Conservation (phyloP, 92 coral and sea anemone genomes). For the Epizoanthus illoricatus region DNA sequence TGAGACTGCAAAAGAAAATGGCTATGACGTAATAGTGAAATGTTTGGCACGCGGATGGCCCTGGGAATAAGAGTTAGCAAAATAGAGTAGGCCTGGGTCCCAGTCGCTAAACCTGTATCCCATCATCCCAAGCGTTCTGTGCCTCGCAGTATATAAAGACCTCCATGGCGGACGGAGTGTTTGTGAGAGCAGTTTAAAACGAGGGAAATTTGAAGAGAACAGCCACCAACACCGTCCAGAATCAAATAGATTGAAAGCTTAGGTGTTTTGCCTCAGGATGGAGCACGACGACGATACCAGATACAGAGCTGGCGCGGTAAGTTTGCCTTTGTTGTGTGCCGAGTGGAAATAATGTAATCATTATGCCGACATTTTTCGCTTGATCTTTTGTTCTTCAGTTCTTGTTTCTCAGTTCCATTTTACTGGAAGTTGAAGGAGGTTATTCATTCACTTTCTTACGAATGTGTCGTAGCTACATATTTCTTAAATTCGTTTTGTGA, state of each 20-base stretch:
- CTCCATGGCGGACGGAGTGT: slow-evolving; percentile 17
- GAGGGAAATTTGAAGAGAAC: slow-evolving; percentile 25
- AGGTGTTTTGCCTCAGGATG: slow-evolving; percentile 17
- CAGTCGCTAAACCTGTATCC: slow-evolving; percentile 5
- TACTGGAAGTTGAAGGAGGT: neutral
- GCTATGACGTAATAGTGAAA: too few species aligned
- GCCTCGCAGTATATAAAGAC: slow-evolving; percentile 35
- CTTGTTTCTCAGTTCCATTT: neutral
- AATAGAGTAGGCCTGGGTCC: slow-evolving; percentile 30
- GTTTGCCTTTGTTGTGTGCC: neutral
- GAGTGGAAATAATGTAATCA: neutral
- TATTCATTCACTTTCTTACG: too few species aligned
- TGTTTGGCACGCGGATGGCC: too few species aligned
- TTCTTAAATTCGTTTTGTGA: too few species aligned
- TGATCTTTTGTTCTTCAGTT: neutral
- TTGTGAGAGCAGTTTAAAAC: neutral
- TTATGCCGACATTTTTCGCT: neutral
- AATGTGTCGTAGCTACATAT: too few species aligned
- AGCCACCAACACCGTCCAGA: neutral
- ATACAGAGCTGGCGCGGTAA: slow-evolving; percentile 30
- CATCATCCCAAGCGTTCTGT: slow-evolving; percentile 27
- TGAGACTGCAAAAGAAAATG: too few species aligned
- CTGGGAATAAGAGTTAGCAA: too few species aligned
- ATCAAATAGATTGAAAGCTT: neutral
- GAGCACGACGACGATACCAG: slow-evolving; percentile 40